phyloP scores from a whole-genome alignment of 2,888 invertebrate genomes.

The Eupithecia centaureata region DNA sequence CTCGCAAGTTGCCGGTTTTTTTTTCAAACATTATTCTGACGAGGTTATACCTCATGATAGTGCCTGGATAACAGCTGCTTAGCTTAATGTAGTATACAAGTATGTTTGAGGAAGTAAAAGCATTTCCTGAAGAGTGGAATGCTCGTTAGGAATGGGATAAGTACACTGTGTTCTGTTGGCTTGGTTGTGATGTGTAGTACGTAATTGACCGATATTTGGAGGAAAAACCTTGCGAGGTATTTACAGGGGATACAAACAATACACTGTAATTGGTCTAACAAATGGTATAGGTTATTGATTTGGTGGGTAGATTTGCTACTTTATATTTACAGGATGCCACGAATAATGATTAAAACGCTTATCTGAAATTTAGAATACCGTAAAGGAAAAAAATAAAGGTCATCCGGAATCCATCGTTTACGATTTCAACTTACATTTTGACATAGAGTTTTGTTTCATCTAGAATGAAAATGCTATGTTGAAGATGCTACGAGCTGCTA shows the following conservation, averaged over 20 bases:
- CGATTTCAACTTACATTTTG: neutral
- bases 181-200: slow-evolving; percentile 2
- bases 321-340: too few species aligned
- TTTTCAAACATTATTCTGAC: neutral
- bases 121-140: neutral
- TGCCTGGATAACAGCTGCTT: neutral
- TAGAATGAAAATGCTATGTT: neutral
- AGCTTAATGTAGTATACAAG: neutral
- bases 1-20: too few species aligned
- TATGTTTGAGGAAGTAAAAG: neutral
- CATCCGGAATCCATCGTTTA: neutral
- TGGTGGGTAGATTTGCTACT: too few species aligned
- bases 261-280: neutral
- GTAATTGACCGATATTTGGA: slow-evolving; percentile 9
- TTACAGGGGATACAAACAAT: neutral
- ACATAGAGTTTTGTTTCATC: neutral
- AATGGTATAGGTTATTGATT: neutral
- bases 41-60: neutral
- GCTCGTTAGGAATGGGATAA: slow-evolving; percentile 5
- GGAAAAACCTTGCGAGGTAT: neutral
- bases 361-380: too few species aligned
- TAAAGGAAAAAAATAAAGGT: too few species aligned
- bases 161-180: slow-evolving; percentile 8
- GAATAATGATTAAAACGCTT: too few species aligned
- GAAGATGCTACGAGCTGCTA: neutral